Evolutionary conservation across 1,140 invertebrate genomes (phyloP).

Genomic region (Hypsibius dujardini): DNA sequence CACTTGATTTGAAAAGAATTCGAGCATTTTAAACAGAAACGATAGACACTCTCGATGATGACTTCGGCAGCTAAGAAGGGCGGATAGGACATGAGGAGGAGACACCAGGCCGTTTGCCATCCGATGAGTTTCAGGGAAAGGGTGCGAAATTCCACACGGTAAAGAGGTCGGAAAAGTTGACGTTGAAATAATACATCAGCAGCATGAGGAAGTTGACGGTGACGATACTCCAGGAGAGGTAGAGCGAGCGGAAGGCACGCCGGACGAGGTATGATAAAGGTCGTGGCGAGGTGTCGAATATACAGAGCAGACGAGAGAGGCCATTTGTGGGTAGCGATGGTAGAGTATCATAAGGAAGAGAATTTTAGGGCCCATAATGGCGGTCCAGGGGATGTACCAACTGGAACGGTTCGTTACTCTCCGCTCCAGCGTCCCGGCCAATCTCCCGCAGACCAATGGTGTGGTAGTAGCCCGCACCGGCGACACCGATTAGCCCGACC

Average conservation of each 20-base stretch:
- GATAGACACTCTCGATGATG: background rate
- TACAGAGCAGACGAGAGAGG: background rate
- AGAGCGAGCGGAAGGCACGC: background rate
- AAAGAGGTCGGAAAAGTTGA: conserved; percentile 4
- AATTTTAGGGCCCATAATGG: background rate
- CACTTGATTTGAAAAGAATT: no score
- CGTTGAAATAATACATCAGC: conserved; percentile 6
- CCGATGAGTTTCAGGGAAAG: background rate
- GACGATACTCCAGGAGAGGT: background rate
- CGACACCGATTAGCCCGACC: no score
- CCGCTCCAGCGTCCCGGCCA: no score
- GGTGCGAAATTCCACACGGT: background rate
- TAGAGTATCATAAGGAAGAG: background rate
- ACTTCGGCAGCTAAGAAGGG: background rate
- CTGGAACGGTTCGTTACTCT: no score
- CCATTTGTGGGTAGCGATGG: background rate
- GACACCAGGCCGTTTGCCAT: background rate
- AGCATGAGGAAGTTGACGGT: background rate
- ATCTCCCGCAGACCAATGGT: no score
- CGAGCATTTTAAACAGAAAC: no score
- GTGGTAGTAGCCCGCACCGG: no score
- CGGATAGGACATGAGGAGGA: background rate
- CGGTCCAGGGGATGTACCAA: background rate
- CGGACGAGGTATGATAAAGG: background rate
- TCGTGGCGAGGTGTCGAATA: background rate